phyloP scores from a whole-genome alignment of 2,888 invertebrate genomes.

The Oxycera nigricornis region DNA sequence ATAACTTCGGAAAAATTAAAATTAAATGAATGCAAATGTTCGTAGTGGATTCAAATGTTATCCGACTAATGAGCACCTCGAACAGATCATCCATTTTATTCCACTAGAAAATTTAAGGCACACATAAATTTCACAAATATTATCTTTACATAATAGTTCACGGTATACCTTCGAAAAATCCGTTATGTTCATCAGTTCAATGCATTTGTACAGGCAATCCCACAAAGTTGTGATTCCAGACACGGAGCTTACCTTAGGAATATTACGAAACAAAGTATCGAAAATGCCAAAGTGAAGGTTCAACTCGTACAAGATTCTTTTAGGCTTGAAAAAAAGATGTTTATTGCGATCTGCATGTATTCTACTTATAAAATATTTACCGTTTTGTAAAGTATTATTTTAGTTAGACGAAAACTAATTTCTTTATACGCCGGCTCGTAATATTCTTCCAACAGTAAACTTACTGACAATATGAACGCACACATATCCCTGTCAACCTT shows the following conservation, averaged over 20 bases:
- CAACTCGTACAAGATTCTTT: conserved; percentile 51
- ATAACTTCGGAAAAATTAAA: conserved; percentile 52
- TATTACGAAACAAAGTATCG: conserved; percentile 54
- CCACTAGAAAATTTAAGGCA: conserved; percentile 53
- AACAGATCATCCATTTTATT: conserved; percentile 58
- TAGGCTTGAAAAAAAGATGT: conserved; percentile 47
- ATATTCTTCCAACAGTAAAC: conserved; percentile 54
- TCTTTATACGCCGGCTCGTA: conserved; percentile 54
- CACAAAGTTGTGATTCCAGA: conserved; percentile 51
- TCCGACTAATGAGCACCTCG: conserved; percentile 54
- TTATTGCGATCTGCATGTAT: neutral
- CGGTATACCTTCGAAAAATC: conserved; percentile 29
- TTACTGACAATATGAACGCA: conserved; percentile 57
- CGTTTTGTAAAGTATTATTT: conserved; percentile 51
- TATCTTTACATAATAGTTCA: neutral
- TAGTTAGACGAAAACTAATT: conserved; percentile 55
- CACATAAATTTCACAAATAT: neutral
- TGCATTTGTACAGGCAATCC: conserved; percentile 56
- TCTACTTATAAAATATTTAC: conserved; percentile 49
- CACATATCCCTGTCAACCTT: conserved; percentile 48
- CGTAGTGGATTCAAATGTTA: conserved; percentile 52
- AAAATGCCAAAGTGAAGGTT: conserved; percentile 58
- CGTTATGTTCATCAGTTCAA: conserved; percentile 47
- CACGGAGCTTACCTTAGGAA: conserved; percentile 52
- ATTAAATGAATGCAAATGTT: conserved; percentile 52